These are phyloP conservation scores for Grallaria varia DNA, from an alignment of 2,113 vertebrate genomes.

Conservation along the genomic window DNA sequence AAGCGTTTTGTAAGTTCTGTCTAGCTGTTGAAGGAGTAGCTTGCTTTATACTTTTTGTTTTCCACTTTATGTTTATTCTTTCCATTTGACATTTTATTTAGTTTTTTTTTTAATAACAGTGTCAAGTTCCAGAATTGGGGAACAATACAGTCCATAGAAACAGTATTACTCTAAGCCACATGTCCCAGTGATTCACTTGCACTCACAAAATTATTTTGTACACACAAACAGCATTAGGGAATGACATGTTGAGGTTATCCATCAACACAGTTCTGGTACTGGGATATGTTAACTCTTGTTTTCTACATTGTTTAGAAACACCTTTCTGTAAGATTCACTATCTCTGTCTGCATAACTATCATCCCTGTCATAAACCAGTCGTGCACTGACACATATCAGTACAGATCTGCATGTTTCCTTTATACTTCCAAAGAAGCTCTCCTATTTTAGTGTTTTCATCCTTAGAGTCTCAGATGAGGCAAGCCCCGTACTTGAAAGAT, in stretches of 20 bases:
- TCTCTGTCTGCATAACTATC: neutral
- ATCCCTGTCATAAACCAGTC: neutral
- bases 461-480: neutral
- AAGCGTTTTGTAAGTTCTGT: neutral
- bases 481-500: neutral
- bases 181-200: neutral
- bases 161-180: neutral
- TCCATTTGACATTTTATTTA: neutral
- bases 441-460: neutral
- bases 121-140: neutral
- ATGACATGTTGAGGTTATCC: neutral
- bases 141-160: neutral
- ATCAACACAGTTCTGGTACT: neutral
- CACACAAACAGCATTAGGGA: neutral
- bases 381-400: accelerated
- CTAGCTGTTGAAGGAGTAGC: neutral
- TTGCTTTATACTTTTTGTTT: neutral
- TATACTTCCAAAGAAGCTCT: neutral
- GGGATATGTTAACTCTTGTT: neutral
- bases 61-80: neutral
- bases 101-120: neutral
- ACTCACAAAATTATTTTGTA: neutral
- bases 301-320: neutral
- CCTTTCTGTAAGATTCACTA: neutral
- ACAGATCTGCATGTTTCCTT: neutral